Base-by-base conservation (phyloP, 2,113 vertebrate species). In the Upupa epops region DNA sequence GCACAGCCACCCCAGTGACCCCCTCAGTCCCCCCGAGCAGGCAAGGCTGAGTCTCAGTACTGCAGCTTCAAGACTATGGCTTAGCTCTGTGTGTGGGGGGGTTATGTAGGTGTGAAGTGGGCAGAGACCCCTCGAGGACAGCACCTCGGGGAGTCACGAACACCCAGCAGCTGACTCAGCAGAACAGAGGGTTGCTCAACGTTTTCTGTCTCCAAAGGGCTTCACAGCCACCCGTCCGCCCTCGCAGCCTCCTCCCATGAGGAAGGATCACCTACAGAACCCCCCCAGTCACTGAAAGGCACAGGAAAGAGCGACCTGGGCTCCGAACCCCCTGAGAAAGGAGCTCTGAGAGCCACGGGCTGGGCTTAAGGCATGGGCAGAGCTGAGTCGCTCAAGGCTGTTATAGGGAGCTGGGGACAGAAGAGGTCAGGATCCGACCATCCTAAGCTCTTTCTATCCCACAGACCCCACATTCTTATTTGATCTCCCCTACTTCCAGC, bases 111-210 rank as follows among this genome's bases (percentile, higher is more conserved):
- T 21, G 29, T 3, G 58, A 74, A 32, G 45, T 14, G 46, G 58
- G 31, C 46, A 22, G 37, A 70, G 48, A 81, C 8, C 60, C 76
- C 51, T 72, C 0, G 0, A 46, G 81, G 84, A 34, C 76, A 49
- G 74, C 61, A 34, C 51, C 70, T 2, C 0, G 24, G 49, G 0
- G 40, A n/a, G 48, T 3, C 2, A 0, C 77, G 24, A 54, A 14
- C 31, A 46, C 45, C 61, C 70, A 25, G 24, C 40, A 22, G 49
- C 49, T 54, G 60, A 16, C n/a, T n/a, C n/a, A n/a, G n/a, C 40
- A 42, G 40, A 42, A 42, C 24, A 34, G 26, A 59, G 49, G 32
- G n/a, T 5, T 54, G 59, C 55, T 54, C 54, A 4, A 4, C 1
- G 5, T 25, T 48, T 31, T 16, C 3, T 11, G 2, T 9, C 69